These are phyloP conservation scores for Axis porcinus DNA, from an alignment of 2,113 vertebrate genomes.

Conservation along the genomic window DNA sequence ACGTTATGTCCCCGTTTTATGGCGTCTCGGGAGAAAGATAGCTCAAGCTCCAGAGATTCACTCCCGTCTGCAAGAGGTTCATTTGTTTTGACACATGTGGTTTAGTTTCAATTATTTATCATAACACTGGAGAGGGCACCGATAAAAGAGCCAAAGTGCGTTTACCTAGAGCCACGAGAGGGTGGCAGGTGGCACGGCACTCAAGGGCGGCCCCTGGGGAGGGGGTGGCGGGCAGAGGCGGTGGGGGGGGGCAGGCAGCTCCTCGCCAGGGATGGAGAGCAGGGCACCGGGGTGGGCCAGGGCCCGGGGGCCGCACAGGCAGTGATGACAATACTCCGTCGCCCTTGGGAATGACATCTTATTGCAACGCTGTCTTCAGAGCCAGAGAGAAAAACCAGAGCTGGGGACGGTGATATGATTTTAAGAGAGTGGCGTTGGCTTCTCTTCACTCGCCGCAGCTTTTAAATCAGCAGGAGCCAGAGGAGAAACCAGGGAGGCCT, in stretches of 20 bases:
- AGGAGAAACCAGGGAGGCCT: fast-evolving
- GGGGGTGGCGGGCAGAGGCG: fast-evolving
- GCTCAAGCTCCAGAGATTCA: not conserved
- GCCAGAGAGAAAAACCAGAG: fast-evolving
- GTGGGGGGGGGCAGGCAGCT: not conserved
- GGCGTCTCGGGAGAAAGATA: not conserved
- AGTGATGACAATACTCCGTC: fast-evolving
- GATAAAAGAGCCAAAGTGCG: fast-evolving
- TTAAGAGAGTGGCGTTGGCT: fast-evolving
- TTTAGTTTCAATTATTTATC: slow-evolving; percentile 28
- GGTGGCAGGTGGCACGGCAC: not conserved
- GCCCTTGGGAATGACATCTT: not conserved
- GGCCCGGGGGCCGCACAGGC: fast-evolving
- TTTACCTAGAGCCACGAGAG: fast-evolving
- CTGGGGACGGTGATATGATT: fast-evolving
- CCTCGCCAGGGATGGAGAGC: fast-evolving
- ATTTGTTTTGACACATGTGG: not conserved
- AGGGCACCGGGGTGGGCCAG: fast-evolving
- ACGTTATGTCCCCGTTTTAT: fast-evolving
- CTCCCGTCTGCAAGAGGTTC: not conserved
- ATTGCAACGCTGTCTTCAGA: not conserved
- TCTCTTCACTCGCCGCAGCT: fast-evolving
- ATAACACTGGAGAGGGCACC: not conserved
- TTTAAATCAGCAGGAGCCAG: fast-evolving
- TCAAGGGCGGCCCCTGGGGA: not conserved